Evolutionary conservation across 1,140 invertebrate species (phyloP).

Genomic region (Drosophila nasuta): DNA sequence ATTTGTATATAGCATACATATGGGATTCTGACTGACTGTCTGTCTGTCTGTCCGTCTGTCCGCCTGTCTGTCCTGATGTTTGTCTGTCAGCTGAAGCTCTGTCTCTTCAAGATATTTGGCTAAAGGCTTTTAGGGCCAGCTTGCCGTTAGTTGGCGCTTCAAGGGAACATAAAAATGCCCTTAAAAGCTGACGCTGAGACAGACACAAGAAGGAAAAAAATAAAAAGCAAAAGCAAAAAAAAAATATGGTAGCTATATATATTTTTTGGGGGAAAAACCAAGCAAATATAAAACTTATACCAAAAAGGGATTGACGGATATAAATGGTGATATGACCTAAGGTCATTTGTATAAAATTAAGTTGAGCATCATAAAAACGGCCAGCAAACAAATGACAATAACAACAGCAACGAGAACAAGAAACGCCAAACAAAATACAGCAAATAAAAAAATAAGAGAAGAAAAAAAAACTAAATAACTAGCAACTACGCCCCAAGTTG

Average conservation of each 20-base stretch:
- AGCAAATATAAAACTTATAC: slow-evolving; percentile 82
- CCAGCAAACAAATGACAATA: slow-evolving; percentile 43
- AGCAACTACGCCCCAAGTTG: slow-evolving; percentile 41
- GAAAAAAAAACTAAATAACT: slow-evolving; percentile 30
- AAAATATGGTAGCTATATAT: background rate
- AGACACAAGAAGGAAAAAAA: slow-evolving; percentile 21
- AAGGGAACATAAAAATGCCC: slow-evolving; percentile 80
- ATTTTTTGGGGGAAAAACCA: slow-evolving; percentile 51
- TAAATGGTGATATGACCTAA: slow-evolving; percentile 82
- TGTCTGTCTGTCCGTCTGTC: slow-evolving; percentile 10
- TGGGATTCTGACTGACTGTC: slow-evolving; percentile 33
- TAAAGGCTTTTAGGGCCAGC: slow-evolving; percentile 80
- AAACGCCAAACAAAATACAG: slow-evolving; percentile 19
- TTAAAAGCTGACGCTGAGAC: slow-evolving; percentile 70
- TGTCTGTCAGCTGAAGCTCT: slow-evolving; percentile 51
- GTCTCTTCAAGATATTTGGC: slow-evolving; percentile 80
- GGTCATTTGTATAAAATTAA: slow-evolving; percentile 84
- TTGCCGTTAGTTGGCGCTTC: slow-evolving; percentile 77
- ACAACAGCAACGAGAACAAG: background rate
- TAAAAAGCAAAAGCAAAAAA: slow-evolving; percentile 19
- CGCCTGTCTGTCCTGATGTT: slow-evolving; percentile 42
- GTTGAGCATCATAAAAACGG: slow-evolving; percentile 80
- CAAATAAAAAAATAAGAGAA: slow-evolving; percentile 23
- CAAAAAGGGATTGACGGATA: slow-evolving; percentile 82
- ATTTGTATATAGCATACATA: slow-evolving; percentile 39